These are phyloP conservation scores for Amiota minor DNA, from an alignment of 2,888 invertebrate genomes.

Conservation along the genomic window DNA sequence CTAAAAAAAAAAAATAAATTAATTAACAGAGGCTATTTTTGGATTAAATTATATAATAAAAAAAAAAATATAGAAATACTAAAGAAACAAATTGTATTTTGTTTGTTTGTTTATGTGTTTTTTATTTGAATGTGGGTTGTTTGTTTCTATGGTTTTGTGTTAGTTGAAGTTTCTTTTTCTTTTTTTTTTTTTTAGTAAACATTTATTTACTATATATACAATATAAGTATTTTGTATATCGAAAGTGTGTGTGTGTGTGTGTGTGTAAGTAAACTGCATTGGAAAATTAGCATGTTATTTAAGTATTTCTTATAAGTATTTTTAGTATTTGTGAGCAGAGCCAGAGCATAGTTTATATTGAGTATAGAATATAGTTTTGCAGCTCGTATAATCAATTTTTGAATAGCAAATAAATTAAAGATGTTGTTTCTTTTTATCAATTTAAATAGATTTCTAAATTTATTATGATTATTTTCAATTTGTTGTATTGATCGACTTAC, in stretches of 20 bases:
- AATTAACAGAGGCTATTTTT: neutral
- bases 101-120: neutral
- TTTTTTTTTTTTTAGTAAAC: slow-evolving; percentile 3
- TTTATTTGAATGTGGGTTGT: neutral
- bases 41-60: slow-evolving; percentile 1
- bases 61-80: neutral
- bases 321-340: slow-evolving; percentile 2
- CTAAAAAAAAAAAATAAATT: neutral
- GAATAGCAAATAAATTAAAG: neutral
- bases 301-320: neutral
- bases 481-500: slow-evolving; percentile 73
- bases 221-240: neutral
- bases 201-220: slow-evolving; percentile 1
- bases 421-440: no score
- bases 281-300: slow-evolving; percentile 15
- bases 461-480: slow-evolving; percentile 34
- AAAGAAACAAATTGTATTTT: neutral
- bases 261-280: slow-evolving; percentile 1
- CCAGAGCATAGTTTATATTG: neutral
- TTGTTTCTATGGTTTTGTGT: neutral
- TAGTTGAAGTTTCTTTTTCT: neutral
- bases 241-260: slow-evolving; percentile 1
- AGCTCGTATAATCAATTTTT: slow-evolving; percentile 21
- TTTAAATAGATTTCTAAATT: neutral
- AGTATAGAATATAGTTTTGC: neutral